Conservation (phyloP, 2,113 vertebrate species). For the Callipepla squamata region DNA sequence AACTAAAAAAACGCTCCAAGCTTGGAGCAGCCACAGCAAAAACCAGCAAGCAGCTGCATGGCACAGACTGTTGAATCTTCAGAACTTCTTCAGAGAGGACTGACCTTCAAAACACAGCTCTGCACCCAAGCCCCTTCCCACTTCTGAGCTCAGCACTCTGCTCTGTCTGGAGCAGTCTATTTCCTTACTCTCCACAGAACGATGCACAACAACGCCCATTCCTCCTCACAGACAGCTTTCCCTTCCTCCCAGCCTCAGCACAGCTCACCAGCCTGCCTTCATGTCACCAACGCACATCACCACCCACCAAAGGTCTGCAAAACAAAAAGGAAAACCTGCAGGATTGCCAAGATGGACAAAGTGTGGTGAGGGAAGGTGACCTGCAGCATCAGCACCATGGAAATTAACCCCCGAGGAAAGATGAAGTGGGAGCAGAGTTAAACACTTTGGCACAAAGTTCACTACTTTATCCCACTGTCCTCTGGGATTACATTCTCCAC, state of each 20-base stretch:
- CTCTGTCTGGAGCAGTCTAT: background rate
- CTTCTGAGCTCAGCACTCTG: background rate
- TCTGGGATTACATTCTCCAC: background rate
- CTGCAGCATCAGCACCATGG: background rate
- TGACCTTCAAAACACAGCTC: background rate
- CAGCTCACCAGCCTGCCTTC: background rate
- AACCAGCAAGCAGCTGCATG: background rate
- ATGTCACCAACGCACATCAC: too few species aligned
- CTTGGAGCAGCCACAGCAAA: background rate
- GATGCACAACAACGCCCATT: background rate
- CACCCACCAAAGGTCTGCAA: background rate
- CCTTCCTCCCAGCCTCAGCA: background rate
- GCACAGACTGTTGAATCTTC: background rate
- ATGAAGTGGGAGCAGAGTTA: background rate
- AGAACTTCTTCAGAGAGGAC: background rate
- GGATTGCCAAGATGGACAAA: conserved; percentile 10
- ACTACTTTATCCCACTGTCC: background rate
- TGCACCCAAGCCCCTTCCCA: background rate
- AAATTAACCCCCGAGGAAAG: conserved; percentile 27
- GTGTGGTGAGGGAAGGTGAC: background rate
- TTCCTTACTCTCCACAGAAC: background rate
- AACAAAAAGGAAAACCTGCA: background rate
- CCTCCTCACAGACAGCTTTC: background rate
- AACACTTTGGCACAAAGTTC: background rate
- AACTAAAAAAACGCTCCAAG: background rate